Percentiles rank a stretch among this genome's conserved stretches.
Evolutionary conservation across 2,797 vertebrate species (phyloP).

Genomic region (Pterois miles): DNA sequence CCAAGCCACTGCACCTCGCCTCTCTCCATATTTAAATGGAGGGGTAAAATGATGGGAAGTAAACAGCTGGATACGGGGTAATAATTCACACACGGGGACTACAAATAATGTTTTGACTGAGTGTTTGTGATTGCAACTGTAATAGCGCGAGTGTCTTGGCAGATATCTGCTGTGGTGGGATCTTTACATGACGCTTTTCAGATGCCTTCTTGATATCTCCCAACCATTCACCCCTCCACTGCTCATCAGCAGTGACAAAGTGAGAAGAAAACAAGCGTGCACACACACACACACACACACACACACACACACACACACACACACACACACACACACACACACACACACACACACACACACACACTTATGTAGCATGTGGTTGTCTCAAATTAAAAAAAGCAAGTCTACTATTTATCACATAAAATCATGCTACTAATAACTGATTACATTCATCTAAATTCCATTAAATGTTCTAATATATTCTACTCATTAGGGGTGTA

Average conservation of each 20-base stretch:
- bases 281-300: constrained; percentile 20
- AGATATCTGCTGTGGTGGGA: constrained; percentile 59
- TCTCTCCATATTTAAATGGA: constrained; percentile 58
- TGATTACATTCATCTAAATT: constrained; percentile 34
- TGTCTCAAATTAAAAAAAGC: constrained; percentile 52
- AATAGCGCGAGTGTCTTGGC: constrained; percentile 56
- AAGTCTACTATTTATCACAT: constrained; percentile 55
- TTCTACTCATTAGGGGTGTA: background rate
- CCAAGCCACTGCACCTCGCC: constrained; percentile 52
- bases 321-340: constrained; percentile 34
- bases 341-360: too few relatives aligned
- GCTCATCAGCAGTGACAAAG: constrained; percentile 74
- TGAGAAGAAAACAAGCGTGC: constrained; percentile 60
- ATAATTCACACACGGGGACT: constrained; percentile 69
- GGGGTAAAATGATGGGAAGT: constrained; percentile 64
- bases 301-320: constrained; percentile 24
- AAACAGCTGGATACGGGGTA: constrained; percentile 71
- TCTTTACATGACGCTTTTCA: constrained; percentile 65
- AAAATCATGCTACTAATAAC: constrained; percentile 43
- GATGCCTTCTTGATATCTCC: constrained; percentile 68
- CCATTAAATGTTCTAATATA: constrained; percentile 8
- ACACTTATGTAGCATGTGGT: constrained; percentile 25
- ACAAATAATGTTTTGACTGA: constrained; percentile 78
- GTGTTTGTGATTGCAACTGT: constrained; percentile 72
- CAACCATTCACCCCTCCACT: constrained; percentile 61